A percentile compares a stretch with the other conserved stretches of the same genome.
Evolutionary conservation across 2,113 vertebrate species (phyloP).

Genomic region (Pycnonotus jocosus): DNA sequence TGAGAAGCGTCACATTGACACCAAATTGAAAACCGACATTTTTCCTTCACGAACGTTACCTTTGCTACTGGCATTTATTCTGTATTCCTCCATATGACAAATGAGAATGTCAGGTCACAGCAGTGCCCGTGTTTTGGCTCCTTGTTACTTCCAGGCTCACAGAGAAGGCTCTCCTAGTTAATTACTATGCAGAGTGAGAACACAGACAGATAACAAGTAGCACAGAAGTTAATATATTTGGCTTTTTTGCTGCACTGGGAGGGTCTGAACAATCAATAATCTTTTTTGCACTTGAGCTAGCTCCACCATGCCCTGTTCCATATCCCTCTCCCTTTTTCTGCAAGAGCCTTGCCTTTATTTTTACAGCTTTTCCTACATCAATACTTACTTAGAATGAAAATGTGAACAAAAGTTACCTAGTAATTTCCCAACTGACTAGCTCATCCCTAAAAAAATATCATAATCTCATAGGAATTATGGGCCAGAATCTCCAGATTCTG

Average conservation of each 20-base stretch:
- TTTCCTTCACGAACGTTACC: slow-evolving; percentile 63
- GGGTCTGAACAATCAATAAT: background rate
- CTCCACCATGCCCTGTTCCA: background rate
- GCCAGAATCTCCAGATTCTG: background rate
- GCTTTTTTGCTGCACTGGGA: background rate
- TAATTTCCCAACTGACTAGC: background rate
- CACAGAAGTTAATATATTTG: background rate
- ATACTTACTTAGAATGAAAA: background rate
- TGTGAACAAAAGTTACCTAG: background rate
- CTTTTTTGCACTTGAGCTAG: background rate
- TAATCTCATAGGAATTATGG: background rate
- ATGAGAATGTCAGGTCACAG: slow-evolving; percentile 73
- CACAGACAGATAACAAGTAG: background rate
- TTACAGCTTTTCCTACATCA: background rate
- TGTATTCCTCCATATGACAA: slow-evolving; percentile 42
- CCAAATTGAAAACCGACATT: slow-evolving; percentile 67
- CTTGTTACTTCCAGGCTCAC: slow-evolving; percentile 53
- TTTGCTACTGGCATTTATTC: slow-evolving; percentile 72
- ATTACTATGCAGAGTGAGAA: slow-evolving; percentile 60
- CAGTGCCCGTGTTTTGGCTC: slow-evolving; percentile 39
- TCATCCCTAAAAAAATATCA: background rate
- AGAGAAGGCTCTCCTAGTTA: slow-evolving; percentile 31
- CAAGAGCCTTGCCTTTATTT: background rate
- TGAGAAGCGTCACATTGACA: slow-evolving; percentile 23
- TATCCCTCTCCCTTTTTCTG: background rate